These are phyloP conservation scores for Crotalus horridus DNA, from an alignment of 2,113 vertebrate genomes.

Conservation along the genomic window DNA sequence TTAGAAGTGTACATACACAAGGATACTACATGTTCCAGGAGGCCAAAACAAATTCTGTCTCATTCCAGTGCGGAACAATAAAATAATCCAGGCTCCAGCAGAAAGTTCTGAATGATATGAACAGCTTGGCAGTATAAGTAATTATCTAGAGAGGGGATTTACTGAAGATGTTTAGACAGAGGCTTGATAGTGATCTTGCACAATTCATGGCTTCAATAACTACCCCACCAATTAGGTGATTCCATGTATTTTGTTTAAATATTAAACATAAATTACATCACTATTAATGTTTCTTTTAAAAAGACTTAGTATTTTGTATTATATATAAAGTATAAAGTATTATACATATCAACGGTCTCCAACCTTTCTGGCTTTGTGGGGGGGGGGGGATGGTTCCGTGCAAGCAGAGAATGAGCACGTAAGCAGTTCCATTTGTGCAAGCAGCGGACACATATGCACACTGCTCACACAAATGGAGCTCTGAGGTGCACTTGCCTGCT, in stretches of 20 bases:
- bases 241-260: not conserved
- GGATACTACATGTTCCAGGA: not conserved
- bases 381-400: fast-evolving
- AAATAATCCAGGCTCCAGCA: not conserved
- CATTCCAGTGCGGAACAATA: not conserved
- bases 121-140: not conserved
- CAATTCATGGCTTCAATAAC: not conserved
- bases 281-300: not conserved
- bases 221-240: not conserved
- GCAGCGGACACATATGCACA: not conserved
- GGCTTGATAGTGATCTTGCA: not conserved
- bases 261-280: not conserved
- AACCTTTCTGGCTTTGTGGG: not conserved
- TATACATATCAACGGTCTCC: not conserved
- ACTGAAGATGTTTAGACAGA: not conserved
- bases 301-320: not conserved
- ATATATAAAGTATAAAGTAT: not conserved
- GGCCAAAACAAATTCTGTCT: not conserved
- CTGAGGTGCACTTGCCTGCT: too few species aligned
- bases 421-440: not conserved
- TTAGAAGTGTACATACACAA: not conserved
- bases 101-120: not conserved
- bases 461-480: not conserved
- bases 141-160: not conserved
- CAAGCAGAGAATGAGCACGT: not conserved